A percentile compares a stretch with the other conserved stretches of the same genome.
phyloP scores from a whole-genome alignment of 2,888 invertebrate species.

The Plagodis dolabraria region DNA sequence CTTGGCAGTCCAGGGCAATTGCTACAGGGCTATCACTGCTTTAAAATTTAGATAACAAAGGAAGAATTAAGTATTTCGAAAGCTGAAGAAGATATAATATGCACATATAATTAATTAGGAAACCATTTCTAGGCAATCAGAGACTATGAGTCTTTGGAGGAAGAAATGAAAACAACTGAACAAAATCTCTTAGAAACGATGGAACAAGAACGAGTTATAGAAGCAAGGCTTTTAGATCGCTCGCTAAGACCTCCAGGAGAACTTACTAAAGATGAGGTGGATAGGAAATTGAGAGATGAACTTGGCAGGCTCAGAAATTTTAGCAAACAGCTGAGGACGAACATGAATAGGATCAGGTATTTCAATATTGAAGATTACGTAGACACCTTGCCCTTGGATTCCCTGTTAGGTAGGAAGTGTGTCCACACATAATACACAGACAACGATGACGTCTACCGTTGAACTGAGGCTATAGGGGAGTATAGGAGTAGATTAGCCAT shows the following conservation, averaged over 20 bases:
- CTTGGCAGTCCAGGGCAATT: too few relatives aligned
- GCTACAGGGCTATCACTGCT: too few relatives aligned
- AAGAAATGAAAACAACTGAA: slow-evolving; percentile 88
- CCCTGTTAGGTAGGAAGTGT: too few relatives aligned
- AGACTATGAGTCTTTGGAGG: slow-evolving; percentile 88
- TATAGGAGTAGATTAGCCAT: too few relatives aligned
- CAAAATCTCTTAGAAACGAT: slow-evolving; percentile 87
- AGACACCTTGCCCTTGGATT: too few relatives aligned
- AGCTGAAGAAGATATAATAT: background rate
- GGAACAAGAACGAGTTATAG: slow-evolving; percentile 88
- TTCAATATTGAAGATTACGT: background rate
- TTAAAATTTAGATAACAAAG: too few relatives aligned
- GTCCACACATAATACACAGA: too few relatives aligned
- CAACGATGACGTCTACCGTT: too few relatives aligned
- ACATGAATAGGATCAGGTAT: slow-evolving; percentile 86
- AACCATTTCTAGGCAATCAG: slow-evolving; percentile 76
- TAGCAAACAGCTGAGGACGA: slow-evolving; percentile 81
- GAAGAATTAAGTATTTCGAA: background rate
- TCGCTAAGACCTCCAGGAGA: slow-evolving; percentile 87
- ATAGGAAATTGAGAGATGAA: slow-evolving; percentile 86
- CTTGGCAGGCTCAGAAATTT: slow-evolving; percentile 85
- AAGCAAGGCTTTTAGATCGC: slow-evolving; percentile 89
- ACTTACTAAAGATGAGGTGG: slow-evolving; percentile 87
- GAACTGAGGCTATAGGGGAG: too few relatives aligned
- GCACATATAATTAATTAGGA: background rate